Evolutionary conservation across 2,113 vertebrate species (phyloP), one percentile per base, ranked within the genome.

Genomic region (Oreochromis aureus): DNA sequence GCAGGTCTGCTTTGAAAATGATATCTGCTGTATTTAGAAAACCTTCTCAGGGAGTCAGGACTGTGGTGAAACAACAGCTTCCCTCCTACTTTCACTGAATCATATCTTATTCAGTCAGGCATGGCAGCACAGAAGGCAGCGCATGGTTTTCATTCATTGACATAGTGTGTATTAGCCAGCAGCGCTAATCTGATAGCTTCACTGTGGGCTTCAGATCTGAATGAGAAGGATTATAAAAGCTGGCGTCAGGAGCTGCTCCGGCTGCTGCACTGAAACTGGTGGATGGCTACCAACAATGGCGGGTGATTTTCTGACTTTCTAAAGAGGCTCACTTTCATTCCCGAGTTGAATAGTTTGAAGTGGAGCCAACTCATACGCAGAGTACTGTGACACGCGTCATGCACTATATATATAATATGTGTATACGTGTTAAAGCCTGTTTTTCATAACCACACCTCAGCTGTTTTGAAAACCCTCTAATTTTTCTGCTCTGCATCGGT

Each of bases 181-280:
- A 84, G 79, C 13, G n/a, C 84, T 94, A 93, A 95, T 94, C 92
- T 93, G 92, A 91, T 92, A 63, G 63, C 83, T 90, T 93, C 89
- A 55, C 88, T 87, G 83, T 91, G 80, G 84, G 90, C 58, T 80
- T 92, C 53, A 82, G 76, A 89, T 93, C 76, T 92, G 90, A 94
- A 90, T 91, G 91, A 91, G 92, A 63, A 32, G 90, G 94, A 94
- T 95, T 95, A 92, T 88, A 83, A 91, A 91, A 94, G 41, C 83
- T 87, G 90, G 82, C 55, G 7, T 84, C 85, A 81, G 69, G 84
- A 89, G 86, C 82, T 24, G 34, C 66, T 87, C 55, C 80, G 58
- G 86, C 87, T 84, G 88, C 87, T 73, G 61, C 73, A 69, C 87
- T 87, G 87, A 84, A 83, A 63, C 88, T 79, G 76, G 61, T 92